Evolutionary conservation across 2,888 invertebrate species (phyloP).

Genomic region (Eupithecia pulchellata): DNA sequence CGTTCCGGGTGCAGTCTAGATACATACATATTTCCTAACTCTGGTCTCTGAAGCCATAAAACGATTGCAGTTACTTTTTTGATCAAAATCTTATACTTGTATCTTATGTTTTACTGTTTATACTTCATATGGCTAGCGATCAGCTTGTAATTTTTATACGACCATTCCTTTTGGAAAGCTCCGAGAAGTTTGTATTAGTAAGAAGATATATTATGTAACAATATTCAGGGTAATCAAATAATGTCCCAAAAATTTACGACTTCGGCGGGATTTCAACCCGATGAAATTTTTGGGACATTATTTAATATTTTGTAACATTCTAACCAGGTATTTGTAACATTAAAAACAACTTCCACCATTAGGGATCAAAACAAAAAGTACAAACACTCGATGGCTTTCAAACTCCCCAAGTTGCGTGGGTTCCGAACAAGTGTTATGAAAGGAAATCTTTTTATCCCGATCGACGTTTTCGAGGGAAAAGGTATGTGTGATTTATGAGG

Average conservation of each 20-base stretch:
- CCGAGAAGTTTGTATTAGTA: background rate
- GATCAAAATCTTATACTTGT: too few species aligned
- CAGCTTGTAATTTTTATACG: too few species aligned
- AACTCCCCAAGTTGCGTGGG: slow-evolving; percentile 64
- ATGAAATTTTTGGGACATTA: too few species aligned
- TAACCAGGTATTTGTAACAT: slow-evolving; percentile 25
- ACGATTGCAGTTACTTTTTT: background rate
- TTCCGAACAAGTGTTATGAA: slow-evolving; percentile 68
- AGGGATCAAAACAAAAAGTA: slow-evolving; percentile 53
- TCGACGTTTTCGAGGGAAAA: slow-evolving; percentile 65
- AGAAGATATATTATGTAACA: background rate
- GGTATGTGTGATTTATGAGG: slow-evolving; percentile 71
- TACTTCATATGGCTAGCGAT: too few species aligned
- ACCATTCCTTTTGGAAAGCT: background rate
- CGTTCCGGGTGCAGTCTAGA: background rate
- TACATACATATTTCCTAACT: background rate
- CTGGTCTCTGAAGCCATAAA: background rate
- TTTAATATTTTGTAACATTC: background rate
- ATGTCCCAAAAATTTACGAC: too few species aligned
- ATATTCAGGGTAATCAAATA: too few species aligned
- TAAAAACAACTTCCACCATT: slow-evolving; percentile 44
- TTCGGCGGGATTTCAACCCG: too few species aligned
- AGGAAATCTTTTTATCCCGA: slow-evolving; percentile 68
- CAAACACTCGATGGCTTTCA: slow-evolving; percentile 57
- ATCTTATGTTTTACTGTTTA: too few species aligned